Conservation (phyloP, 2,797 vertebrate genomes). For the Huso huso region DNA sequence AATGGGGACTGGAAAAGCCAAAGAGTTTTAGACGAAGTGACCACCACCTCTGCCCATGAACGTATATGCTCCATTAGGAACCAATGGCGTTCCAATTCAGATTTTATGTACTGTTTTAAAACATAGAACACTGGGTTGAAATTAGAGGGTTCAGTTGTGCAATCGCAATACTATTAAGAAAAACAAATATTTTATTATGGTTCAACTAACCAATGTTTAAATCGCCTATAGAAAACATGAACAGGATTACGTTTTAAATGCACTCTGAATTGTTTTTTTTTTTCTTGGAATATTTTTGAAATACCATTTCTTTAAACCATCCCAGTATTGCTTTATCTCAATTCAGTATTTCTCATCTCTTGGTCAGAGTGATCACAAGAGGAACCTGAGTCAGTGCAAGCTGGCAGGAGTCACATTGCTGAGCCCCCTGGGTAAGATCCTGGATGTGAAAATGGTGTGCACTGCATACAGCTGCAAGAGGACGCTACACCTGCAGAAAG, state of each 20-base stretch:
- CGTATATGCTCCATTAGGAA: neutral
- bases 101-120: neutral
- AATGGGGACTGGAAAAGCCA: neutral
- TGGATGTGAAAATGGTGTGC: constrained; percentile 73
- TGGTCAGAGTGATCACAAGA: neutral
- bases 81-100: neutral
- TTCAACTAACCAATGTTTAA: no score
- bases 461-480: constrained; percentile 64
- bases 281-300: no score
- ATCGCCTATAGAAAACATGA: no score
- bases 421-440: constrained; percentile 72
- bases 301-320: no score
- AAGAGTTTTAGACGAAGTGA: neutral
- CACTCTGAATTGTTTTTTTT: no score
- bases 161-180: no score
- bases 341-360: constrained; percentile 7
- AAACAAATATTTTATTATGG: no score
- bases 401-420: constrained; percentile 51
- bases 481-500: constrained; percentile 41
- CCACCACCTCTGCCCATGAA: neutral
- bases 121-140: no score
- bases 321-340: neutral
- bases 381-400: constrained; percentile 43
- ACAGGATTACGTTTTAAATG: no score
- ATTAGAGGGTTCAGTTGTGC: no score